These are phyloP conservation scores for Montipora foliosa DNA, from an alignment of 64 coral and sea anemone species.

Conservation along the genomic window DNA sequence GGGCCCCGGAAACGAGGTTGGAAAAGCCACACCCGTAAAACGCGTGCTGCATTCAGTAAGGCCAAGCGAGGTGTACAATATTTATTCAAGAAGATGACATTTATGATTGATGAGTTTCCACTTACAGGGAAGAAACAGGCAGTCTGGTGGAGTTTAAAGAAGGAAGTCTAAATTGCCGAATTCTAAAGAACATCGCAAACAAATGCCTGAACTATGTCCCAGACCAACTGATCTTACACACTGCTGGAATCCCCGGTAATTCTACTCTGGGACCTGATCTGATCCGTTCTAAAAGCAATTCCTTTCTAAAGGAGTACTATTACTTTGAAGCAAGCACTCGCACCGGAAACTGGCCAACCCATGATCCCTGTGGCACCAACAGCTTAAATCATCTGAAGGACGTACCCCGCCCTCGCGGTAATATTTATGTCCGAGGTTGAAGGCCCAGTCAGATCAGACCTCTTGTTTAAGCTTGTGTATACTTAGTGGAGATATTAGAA, in stretches of 20 bases:
- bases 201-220: slow-evolving; percentile 54
- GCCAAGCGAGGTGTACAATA: no score
- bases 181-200: slow-evolving; percentile 17
- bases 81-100: no score
- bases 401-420: slow-evolving; percentile 29
- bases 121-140: slow-evolving; percentile 19
- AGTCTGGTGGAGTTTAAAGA: slow-evolving; percentile 23
- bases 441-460: background rate
- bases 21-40: no score
- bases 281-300: slow-evolving; percentile 16
- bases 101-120: background rate
- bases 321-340: slow-evolving; percentile 43
- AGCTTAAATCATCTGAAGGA: slow-evolving; percentile 22
- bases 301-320: slow-evolving; percentile 40
- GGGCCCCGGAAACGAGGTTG: no score
- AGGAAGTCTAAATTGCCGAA: slow-evolving; percentile 2
- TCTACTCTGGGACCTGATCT: slow-evolving; percentile 39
- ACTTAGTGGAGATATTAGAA: background rate
- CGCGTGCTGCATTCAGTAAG: background rate
- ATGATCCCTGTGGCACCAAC: slow-evolving; percentile 69
- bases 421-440: slow-evolving; percentile 46
- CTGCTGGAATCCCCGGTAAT: slow-evolving; percentile 7
- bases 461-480: background rate
- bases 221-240: slow-evolving; percentile 5
- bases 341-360: slow-evolving; percentile 48